Conservation (phyloP, 2,888 invertebrate species). For the Oligia latruncula region DNA sequence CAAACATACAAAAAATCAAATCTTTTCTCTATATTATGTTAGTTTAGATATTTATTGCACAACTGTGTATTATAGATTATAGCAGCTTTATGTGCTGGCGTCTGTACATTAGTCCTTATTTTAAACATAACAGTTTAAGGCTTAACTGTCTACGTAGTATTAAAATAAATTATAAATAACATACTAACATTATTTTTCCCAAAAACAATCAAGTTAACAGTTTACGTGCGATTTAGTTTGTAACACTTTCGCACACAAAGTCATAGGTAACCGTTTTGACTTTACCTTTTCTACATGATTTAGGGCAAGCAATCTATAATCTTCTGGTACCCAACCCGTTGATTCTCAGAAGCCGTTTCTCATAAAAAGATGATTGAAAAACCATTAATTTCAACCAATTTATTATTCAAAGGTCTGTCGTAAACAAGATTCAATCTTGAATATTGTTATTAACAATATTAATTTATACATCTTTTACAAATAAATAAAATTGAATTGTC, state of each 20-base stretch:
- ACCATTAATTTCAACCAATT: slow-evolving; percentile 30
- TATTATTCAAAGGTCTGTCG: slow-evolving; percentile 40
- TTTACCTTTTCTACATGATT: neutral
- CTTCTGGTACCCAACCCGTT: neutral
- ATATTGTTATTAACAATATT: slow-evolving; percentile 18
- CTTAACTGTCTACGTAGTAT: too few species aligned
- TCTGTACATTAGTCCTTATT: too few species aligned
- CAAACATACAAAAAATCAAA: neutral
- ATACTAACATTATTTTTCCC: neutral
- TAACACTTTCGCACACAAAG: neutral
- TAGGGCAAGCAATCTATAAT: slow-evolving; percentile 16
- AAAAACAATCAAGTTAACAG: neutral
- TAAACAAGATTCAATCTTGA: slow-evolving; percentile 29
- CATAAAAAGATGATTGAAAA: slow-evolving; percentile 6
- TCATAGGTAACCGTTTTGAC: neutral
- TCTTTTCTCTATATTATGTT: too few species aligned
- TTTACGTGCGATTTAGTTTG: neutral
- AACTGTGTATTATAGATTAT: too few species aligned
- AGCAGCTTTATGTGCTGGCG: too few species aligned
- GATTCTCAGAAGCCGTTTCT: neutral
- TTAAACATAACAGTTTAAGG: too few species aligned
- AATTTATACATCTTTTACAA: too few species aligned
- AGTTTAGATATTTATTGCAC: too few species aligned
- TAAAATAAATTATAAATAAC: neutral
- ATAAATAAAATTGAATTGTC: too few species aligned